Conservation (phyloP, 2,113 vertebrate species). For the Athene cunicularia region DNA sequence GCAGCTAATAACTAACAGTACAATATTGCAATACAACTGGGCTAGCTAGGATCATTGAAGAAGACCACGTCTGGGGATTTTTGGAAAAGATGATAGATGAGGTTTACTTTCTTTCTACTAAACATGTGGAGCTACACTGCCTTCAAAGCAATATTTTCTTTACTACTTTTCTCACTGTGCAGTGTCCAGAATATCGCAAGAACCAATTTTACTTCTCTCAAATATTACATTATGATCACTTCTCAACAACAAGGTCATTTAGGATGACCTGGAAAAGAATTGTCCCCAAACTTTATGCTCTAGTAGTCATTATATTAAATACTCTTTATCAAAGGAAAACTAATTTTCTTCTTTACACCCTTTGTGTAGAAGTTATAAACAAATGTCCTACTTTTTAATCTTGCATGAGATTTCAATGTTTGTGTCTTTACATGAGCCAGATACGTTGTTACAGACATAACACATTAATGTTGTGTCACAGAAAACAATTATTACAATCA, state of each 20-base stretch:
- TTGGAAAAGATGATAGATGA: slow-evolving; percentile 64
- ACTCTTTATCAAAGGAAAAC: background rate
- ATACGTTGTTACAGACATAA: background rate
- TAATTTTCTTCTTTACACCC: accelerated
- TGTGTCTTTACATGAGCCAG: background rate
- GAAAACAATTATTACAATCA: background rate
- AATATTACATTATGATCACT: background rate
- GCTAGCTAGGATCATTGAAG: background rate
- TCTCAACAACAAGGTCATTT: background rate
- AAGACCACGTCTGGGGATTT: background rate
- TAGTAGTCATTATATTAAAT: background rate
- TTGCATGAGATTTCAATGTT: background rate
- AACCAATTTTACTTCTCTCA: background rate
- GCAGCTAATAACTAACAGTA: slow-evolving; percentile 17
- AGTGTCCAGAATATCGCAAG: background rate
- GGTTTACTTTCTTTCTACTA: slow-evolving; percentile 62
- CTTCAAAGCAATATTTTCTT: slow-evolving; percentile 32
- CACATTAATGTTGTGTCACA: background rate
- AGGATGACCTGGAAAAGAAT: background rate
- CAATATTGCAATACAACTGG: background rate
- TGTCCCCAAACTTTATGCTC: background rate
- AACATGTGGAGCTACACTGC: background rate
- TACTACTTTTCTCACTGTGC: background rate
- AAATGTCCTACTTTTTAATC: background rate
- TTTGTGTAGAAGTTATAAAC: background rate